Base-by-base conservation (phyloP, 2,888 invertebrate genomes). In the Drosophila hamatofila region DNA sequence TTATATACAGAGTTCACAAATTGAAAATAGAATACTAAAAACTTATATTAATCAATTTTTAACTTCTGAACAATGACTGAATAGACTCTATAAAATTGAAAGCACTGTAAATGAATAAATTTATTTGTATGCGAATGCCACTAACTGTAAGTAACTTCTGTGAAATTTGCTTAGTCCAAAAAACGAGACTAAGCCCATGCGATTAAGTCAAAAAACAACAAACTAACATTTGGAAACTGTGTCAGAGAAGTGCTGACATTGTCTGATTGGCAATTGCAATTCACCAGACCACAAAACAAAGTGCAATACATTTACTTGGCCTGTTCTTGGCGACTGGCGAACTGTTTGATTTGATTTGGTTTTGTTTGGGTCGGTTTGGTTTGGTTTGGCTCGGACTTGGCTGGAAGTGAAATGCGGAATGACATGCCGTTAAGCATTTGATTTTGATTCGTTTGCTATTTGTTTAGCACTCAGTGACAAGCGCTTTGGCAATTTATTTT, bases 401-500 rank as follows among this genome's bases (percentile, higher is more conserved):
- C 42, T 63, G 33, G n/a, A 11, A 3, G 21, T 41, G 23, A 27
- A 27, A 27, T n/a, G 23, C 12, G n/a, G 21, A 51, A 58, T 68
- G 61, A 52, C 52, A 39, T 59, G 44, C 4, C 39, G 69, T 48
- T 35, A 25, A 44, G 39, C 61, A 69, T 61, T 69, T 63, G 59
- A 56, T 69, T 81, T 71, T 51, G 52, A 54, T 71, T 57, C 61
- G 55, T 61, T 63, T 70, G 57, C 58, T 77, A 80, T 85, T 69
- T 72, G 75, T 46, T 81, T 46, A 69, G 80, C 61, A 66, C 75
- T 75, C 75, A 72, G 57, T 69, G 60, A 62, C 61, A 59, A 78
- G 78, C 78, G 78, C 76, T 76, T 83, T 87, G 69, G 55, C 71
- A 71, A 78, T 81, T 83, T 77, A 66, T 72, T 85, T 71, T 56